Base-by-base conservation (phyloP, 2,888 invertebrate genomes). In the Brenthis daphne region DNA sequence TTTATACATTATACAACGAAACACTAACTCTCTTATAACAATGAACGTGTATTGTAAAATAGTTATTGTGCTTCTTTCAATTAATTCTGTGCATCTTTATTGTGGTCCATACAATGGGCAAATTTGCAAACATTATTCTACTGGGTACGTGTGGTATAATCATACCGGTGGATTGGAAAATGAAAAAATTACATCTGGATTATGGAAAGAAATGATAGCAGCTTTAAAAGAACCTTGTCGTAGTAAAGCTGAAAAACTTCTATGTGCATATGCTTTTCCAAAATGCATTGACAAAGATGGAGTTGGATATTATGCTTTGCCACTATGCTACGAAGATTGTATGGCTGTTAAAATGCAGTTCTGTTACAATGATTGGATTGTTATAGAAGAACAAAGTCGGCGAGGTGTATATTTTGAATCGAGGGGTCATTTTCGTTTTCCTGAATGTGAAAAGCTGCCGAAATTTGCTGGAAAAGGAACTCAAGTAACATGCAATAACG, bases 261-360 rank as follows among this genome's bases (percentile, higher is more conserved):
- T 99, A 16, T 99, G 99, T 88, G 95, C 97, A 69, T 98, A 97
- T 89, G 98, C 98, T 63, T 99, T 98, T 90, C 98, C 98, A 3
- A 95, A 96, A 81, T 98, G 98, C 82, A 94, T 95, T 71, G 89
- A 95, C 78, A 94, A 94, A 80, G 92, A 93, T 78, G 95, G 95
- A 63, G 94, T 94, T 69, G 95, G 96, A 4, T 93, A 94, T 73
- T 83, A 77, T 73, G 95, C 95, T 64, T 92, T 98, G 70, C 97
- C 98, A 5, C 91, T 98, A 6, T 98, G 98, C 88, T 96, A 97
- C 82, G 98, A 99, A 93, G 98, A 98, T 84, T 99, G 99, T 84
- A 95, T 97, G 83, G 98, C 98, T 65, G 96, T 98, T 37, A 96
- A 96, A 84, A 95, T 96, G 85, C 95, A 98, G 81, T 97, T 98